Evolutionary conservation across 1,140 invertebrate genomes (phyloP), one percentile per base, ranked within the genome.

Genomic region (Philotrypesis tridentata): DNA sequence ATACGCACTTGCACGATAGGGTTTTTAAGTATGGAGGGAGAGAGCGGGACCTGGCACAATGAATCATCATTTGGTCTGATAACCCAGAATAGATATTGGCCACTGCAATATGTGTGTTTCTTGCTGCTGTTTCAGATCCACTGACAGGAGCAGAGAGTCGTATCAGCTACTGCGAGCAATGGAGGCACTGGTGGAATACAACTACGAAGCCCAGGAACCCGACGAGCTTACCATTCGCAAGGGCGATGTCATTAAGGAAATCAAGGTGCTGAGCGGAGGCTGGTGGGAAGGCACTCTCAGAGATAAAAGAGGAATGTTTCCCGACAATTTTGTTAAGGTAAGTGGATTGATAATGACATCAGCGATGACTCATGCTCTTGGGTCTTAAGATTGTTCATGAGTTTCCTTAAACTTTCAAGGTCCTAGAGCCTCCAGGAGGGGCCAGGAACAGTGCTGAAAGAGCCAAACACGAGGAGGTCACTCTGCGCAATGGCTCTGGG

Each of bases 261-360:
- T 97, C 67, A 95, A 96, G 84, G 94, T 95, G 74, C 95, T 97
- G 87, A 94, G 96, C 70, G 98, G 96, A 40, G 98, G 98, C 77
- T 99, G 98, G 98, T 99, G 97, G 97, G 96, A 98, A 92, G 98
- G 98, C 7, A 97, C 96, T n/a, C 91, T 99, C 27, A 93, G 94
- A 85, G 96, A 97, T 68, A 95, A 96, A 86, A 95, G 95, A 78
- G 98, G 98, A 86, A 97, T 99, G 96, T 99, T 99, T 92, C 98
- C 98, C 14, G 97, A 98, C 90, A 99, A 98, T 92, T 99, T 98
- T 93, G 98, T 99, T 7, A 96, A 96, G 89, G 93, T 97, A 83
- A 87, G 72, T 55, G 7, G 17, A 17, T 55, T 23, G 23, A 21
- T 25, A 8, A 80, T 80, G 21, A 48, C 17, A 17, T 33, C 4